Evolutionary conservation across 1,140 invertebrate species (phyloP).

Genomic region (Mizuhopecten yessoensis): DNA sequence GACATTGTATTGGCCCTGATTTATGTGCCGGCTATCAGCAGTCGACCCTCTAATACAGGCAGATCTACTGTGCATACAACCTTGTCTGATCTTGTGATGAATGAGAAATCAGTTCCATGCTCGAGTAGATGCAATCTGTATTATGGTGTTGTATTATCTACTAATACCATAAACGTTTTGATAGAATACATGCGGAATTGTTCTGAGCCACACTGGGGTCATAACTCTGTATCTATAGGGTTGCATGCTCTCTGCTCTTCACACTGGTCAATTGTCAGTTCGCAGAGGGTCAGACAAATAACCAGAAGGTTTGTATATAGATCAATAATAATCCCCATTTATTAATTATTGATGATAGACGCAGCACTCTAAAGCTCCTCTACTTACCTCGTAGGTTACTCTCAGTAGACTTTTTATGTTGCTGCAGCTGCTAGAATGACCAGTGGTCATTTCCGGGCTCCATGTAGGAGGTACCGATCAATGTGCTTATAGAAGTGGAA

Average conservation of each 20-base stretch:
- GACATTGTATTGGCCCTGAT: no score
- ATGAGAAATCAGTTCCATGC: no score
- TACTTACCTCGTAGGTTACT: background rate
- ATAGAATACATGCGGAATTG: background rate
- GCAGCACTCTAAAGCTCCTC: background rate
- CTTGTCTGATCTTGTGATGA: no score
- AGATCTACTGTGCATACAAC: no score
- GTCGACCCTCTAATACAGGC: no score
- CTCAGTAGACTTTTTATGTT: background rate
- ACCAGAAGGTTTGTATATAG: constrained; percentile 21
- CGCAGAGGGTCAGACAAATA: background rate
- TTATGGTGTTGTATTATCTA: background rate
- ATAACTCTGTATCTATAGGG: background rate
- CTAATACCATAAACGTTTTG: background rate
- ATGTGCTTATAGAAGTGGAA: background rate
- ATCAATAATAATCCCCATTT: background rate
- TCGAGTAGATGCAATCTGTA: no score
- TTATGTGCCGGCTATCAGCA: no score
- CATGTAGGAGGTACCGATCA: background rate
- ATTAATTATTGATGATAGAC: constrained; percentile 22
- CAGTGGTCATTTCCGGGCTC: background rate
- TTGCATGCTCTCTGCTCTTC: background rate
- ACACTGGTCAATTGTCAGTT: background rate
- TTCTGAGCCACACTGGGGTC: background rate
- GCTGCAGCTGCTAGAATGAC: constrained; percentile 23